Evolutionary conservation across 2,113 vertebrate species (phyloP), one percentile per base, ranked within the genome.

Genomic region (Pelvicachromis taeniatus): DNA sequence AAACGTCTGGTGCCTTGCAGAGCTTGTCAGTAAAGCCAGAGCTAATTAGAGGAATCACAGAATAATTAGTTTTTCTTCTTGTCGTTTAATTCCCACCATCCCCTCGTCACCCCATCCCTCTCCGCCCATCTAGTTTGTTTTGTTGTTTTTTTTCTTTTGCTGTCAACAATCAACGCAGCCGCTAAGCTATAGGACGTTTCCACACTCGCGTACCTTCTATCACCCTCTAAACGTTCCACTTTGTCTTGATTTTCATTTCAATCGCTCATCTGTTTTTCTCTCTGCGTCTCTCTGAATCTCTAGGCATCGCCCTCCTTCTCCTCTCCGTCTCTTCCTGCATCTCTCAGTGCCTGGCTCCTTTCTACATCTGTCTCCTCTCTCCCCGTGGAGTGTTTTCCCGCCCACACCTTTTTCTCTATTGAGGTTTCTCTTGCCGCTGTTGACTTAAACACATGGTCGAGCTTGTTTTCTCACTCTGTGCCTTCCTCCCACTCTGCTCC

Each of bases 41-140:
- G 91, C 92, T 94, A 95, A 95, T 96, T 95, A 95, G 92, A 87
- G 52, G 91, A 96, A 95, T 95, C 94, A 94, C 90, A 95, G 91
- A 93, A 93, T 94, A 94, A 95, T 96, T 94, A 91, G 93, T 94
- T 95, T 94, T 94, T 85, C 89, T 89, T 93, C 92, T 93, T 89
- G 92, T 95, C 85, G 85, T 93, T 92, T 94, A 92, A 94, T 93
- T 91, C 91, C 85, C 88, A 75, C 84, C 89, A 78, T 68, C 91
- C 45, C 26, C 77, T 78, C 84, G 83, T 90, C 89, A 81, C 81
- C 86, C 59, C 83, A 31, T 87, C 68, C 81, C 33, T 85, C 48
- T 84, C 61, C 82, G 50, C 86, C 80, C 40, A 3, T 82, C 80
- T 45, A 56, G 19, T 53, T 63, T 58, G 26, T 45, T 81, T n/a